Evolutionary conservation across 2,888 invertebrate genomes (phyloP).

Genomic region (Loripinus fragilis): DNA sequence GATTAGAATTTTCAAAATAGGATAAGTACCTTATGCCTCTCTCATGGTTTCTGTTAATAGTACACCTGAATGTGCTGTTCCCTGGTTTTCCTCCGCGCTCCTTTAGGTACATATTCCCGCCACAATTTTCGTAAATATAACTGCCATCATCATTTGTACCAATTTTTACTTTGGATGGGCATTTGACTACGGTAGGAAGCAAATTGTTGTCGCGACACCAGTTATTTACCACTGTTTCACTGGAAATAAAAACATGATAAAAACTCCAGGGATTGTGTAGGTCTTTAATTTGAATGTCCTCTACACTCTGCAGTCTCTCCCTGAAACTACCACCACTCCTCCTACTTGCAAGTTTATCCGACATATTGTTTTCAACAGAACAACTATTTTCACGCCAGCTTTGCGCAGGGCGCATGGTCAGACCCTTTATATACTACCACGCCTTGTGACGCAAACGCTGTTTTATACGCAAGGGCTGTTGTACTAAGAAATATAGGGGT

Average conservation of each 20-base stretch:
- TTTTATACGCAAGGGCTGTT: too few species aligned
- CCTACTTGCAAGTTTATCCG: too few species aligned
- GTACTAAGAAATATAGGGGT: too few species aligned
- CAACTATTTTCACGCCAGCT: too few species aligned
- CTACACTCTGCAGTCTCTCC: not conserved
- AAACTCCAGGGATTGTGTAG: not conserved
- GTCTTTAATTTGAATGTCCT: not conserved
- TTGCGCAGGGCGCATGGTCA: too few species aligned
- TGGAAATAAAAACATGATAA: not conserved
- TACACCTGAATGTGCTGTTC: not conserved
- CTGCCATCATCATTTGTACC: not conserved
- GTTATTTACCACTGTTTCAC: not conserved
- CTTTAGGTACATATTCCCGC: not conserved
- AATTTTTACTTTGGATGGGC: not conserved
- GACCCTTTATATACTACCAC: too few species aligned
- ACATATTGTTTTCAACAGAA: too few species aligned
- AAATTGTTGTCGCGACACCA: too few species aligned
- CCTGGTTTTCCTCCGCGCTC: not conserved
- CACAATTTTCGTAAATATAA: not conserved
- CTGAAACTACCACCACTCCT: not conserved
- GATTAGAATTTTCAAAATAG: not conserved
- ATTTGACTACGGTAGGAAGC: too few species aligned
- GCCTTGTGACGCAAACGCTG: too few species aligned
- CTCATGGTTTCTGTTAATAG: not conserved
- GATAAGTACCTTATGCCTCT: not conserved